phyloP scores from a whole-genome alignment of 2,113 vertebrate genomes.

The Eurystomus gularis region DNA sequence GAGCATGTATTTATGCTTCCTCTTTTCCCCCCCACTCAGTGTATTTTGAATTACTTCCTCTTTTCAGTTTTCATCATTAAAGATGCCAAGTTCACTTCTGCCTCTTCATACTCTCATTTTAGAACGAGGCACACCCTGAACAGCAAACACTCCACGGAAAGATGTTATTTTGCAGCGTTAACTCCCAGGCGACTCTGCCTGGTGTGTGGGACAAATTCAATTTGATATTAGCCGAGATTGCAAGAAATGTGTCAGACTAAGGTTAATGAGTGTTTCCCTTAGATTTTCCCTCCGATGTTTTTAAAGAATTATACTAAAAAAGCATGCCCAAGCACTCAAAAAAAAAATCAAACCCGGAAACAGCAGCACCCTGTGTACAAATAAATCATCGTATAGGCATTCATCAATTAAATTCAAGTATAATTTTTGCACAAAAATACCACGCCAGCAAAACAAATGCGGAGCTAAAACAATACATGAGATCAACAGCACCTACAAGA shows the following conservation, averaged over 20 bases:
- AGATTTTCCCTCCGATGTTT: background rate
- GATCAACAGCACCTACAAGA: background rate
- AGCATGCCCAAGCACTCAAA: background rate
- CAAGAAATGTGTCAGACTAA: background rate
- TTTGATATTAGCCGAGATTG: background rate
- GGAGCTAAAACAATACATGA: background rate
- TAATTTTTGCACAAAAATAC: background rate
- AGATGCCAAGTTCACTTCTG: constrained; percentile 3
- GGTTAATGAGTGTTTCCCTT: background rate
- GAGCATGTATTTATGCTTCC: background rate
- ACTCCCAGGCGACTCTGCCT: background rate
- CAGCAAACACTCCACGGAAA: background rate
- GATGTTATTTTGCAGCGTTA: background rate
- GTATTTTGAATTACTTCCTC: constrained; percentile 42
- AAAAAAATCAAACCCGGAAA: background rate
- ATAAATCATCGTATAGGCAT: background rate
- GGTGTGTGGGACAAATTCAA: background rate
- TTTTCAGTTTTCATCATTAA: constrained; percentile 14
- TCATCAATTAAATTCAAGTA: background rate
- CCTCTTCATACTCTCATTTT: background rate
- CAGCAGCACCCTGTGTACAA: background rate
- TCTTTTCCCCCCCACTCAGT: background rate
- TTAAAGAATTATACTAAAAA: background rate
- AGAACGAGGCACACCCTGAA: background rate
- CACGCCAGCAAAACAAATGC: background rate